phyloP scores from a whole-genome alignment of 1,140 invertebrate genomes.

The Apis cerana region DNA sequence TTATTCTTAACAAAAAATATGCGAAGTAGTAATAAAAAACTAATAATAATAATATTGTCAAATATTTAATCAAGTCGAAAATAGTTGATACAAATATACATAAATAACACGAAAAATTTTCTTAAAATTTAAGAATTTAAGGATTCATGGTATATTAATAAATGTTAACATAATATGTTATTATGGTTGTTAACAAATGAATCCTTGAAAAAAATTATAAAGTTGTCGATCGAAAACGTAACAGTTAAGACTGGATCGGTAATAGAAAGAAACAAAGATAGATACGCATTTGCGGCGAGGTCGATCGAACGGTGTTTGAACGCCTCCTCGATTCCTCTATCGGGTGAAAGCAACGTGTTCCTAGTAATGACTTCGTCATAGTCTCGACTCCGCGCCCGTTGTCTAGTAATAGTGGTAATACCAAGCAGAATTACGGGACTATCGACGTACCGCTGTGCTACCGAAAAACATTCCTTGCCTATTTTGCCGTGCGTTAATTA shows the following conservation, averaged over 20 bases:
- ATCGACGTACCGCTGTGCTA: conserved; percentile 65
- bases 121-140: no score
- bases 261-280: background rate
- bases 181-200: no score
- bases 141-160: no score
- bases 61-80: no score
- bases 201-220: no score
- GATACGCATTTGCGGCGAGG: conserved; percentile 53
- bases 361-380: conserved; percentile 62
- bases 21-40: no score
- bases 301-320: conserved; percentile 72
- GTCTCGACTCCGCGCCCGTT: conserved; percentile 52
- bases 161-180: no score
- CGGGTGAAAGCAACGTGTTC: conserved; percentile 67
- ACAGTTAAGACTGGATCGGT: background rate
- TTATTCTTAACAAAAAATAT: no score
- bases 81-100: no score
- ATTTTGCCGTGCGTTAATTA: conserved; percentile 38
- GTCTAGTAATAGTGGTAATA: conserved; percentile 67
- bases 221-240: background rate
- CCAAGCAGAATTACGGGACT: conserved; percentile 73
- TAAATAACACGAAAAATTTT: no score
- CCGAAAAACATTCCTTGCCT: conserved; percentile 48
- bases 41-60: no score
- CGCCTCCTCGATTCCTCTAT: conserved; percentile 70